phyloP scores from a whole-genome alignment of 2,113 vertebrate species.

The Pseudorhombus dupliciocellatus region DNA sequence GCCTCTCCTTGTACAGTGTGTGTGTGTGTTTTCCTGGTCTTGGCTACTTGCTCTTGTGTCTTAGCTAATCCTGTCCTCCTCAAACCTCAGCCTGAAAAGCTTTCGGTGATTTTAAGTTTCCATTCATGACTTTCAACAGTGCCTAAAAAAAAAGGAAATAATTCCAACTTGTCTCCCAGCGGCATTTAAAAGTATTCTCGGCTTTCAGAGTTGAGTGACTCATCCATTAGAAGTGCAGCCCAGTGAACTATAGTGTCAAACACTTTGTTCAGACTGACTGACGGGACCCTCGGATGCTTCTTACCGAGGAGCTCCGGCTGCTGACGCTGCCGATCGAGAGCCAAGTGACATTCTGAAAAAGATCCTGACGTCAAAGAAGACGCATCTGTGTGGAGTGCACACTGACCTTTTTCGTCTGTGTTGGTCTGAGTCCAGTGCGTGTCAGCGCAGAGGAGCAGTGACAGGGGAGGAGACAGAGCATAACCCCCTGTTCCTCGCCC shows the following conservation, averaged over 20 bases:
- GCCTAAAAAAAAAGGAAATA: no score
- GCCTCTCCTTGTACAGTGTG: slow-evolving; percentile 44
- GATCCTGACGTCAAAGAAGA: slow-evolving; percentile 62
- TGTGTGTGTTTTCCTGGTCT: slow-evolving; percentile 31
- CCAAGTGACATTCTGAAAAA: slow-evolving; percentile 71
- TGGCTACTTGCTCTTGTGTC: slow-evolving; percentile 37
- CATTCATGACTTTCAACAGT: slow-evolving; percentile 21
- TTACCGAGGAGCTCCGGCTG: slow-evolving; percentile 27
- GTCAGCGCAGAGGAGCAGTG: slow-evolving; percentile 45
- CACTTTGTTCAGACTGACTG: slow-evolving; percentile 12
- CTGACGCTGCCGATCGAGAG: slow-evolving; percentile 52
- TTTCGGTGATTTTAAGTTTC: slow-evolving; percentile 38
- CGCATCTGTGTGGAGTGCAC: slow-evolving; percentile 15
- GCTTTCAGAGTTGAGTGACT: slow-evolving; percentile 37
- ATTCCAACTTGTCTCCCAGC: slow-evolving; percentile 1
- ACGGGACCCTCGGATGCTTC: slow-evolving; percentile 27
- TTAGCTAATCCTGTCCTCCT: slow-evolving; percentile 25
- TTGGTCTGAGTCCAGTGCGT: slow-evolving; percentile 63
- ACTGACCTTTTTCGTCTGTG: slow-evolving; percentile 66
- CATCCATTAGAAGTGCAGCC: slow-evolving; percentile 16
- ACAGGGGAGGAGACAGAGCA: slow-evolving; percentile 6
- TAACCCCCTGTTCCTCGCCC: slow-evolving; percentile 34
- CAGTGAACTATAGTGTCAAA: slow-evolving; percentile 8
- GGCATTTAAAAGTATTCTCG: slow-evolving; percentile 25
- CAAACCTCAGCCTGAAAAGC: slow-evolving; percentile 33